Evolutionary conservation across 1,140 invertebrate species (phyloP), one percentile per base, ranked within the genome.

Genomic region (Dendrolimus punctatus): DNA sequence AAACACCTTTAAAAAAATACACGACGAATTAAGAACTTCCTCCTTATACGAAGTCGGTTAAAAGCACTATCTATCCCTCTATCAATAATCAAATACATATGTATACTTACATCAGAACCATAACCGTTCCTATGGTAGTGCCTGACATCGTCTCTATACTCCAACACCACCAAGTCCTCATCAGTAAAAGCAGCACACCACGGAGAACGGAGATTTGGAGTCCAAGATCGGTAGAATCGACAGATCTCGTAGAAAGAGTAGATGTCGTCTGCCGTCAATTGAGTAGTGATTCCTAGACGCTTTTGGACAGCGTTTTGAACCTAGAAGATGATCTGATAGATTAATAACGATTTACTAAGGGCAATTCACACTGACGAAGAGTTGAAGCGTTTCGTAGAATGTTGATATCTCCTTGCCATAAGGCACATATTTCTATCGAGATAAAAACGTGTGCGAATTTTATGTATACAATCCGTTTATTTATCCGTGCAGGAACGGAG

Each of bases 111-210:
- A 68, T 58, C 60, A 37, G 72, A 81, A 3, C 74, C 79, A 56
- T 85, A 81, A 5, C 76, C 77, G 47, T 81, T 82, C 37, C 68
- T 76, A 46, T 85, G 65, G 42, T 93, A 96, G 73, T 93, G 91
- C 64, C 92, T 87, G 3, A 96, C 79, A 83, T 97, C 95, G 68
- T 94, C 91, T 6, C 87, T 81, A 69, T 95, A 97, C 71, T 96
- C 95, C 53, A 96, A 51, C 2, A 94, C 68, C 49, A 90, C 75
- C 1, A 95, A 77, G 58, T 95, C 92, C 23, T 91, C 85, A 48
- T 91, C 90, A 48, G 88, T 90, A 68, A 95, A 94, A 41, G 71
- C 69, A 0, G 90, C 88, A 71, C 94, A 95, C 94, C 94, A 95
- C 0, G 92, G 88, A 5, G 93, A 94, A 41, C 88, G 79, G 37